Percentiles rank a stretch among this genome's conserved stretches.
phyloP scores from a whole-genome alignment of 2,797 vertebrate genomes.

The Lophius americanus region DNA sequence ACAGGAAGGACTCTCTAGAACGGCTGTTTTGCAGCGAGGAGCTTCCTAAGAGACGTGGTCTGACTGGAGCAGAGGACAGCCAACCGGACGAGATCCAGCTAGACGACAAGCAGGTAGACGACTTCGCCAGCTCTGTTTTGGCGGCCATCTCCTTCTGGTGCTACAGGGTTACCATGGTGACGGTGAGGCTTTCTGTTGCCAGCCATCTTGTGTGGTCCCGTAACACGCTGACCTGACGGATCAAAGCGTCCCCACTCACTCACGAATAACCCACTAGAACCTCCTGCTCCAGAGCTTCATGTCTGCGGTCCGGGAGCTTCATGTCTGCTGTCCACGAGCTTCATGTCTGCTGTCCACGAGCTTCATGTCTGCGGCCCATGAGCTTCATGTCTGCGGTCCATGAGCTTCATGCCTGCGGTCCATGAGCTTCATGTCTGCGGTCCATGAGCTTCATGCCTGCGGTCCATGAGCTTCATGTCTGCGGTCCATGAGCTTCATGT shows the following conservation, averaged over 20 bases:
- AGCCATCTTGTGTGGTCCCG: slow-evolving; percentile 2
- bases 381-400: slow-evolving; percentile 14
- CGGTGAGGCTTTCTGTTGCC: slow-evolving; percentile 57
- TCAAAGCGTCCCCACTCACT: slow-evolving; percentile 2
- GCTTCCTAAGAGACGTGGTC: slow-evolving; percentile 31
- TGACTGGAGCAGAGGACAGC: slow-evolving; percentile 48
- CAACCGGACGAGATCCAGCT: slow-evolving; percentile 78
- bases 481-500: too few relatives aligned
- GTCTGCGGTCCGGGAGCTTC: slow-evolving; percentile 15
- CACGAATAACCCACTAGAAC: neutral
- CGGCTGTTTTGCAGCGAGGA: slow-evolving; percentile 61
- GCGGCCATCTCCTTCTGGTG: slow-evolving; percentile 90
- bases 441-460: too few relatives aligned
- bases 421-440: too few relatives aligned
- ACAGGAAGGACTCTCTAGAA: slow-evolving; percentile 61
- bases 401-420: neutral
- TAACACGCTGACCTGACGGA: slow-evolving; percentile 26
- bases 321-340: neutral
- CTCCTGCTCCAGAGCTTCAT: slow-evolving; percentile 6
- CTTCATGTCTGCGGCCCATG: neutral
- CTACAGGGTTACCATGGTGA: slow-evolving; percentile 83
- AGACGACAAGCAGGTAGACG: slow-evolving; percentile 87
- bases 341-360: slow-evolving; percentile 13
- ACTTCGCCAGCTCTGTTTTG: slow-evolving; percentile 84
- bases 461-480: too few relatives aligned